Percentiles rank a stretch among this genome's conserved stretches.
Conservation (phyloP, 2,113 vertebrate genomes). For the Cavia aperea region DNA sequence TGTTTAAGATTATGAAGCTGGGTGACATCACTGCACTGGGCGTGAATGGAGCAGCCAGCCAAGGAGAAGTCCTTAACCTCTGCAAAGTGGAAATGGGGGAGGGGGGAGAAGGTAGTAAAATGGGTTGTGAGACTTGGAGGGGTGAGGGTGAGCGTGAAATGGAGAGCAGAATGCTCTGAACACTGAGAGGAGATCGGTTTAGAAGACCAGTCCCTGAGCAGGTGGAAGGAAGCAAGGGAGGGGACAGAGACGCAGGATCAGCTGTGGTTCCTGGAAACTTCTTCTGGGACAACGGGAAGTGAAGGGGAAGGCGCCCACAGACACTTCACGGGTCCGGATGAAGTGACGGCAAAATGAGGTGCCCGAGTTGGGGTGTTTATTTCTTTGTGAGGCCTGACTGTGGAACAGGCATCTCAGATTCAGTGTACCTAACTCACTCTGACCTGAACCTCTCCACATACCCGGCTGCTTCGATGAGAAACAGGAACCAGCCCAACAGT, state of each 20-base stretch:
- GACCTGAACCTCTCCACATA: not conserved
- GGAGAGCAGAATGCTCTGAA: not conserved
- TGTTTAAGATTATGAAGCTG: not conserved
- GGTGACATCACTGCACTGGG: not conserved
- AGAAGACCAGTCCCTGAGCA: not conserved
- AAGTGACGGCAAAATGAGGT: not conserved
- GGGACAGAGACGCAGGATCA: not conserved
- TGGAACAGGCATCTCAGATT: not conserved
- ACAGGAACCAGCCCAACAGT: not conserved
- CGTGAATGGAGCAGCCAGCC: not conserved
- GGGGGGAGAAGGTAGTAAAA: not conserved
- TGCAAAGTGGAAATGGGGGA: not conserved
- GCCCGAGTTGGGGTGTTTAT: not conserved
- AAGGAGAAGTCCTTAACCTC: not conserved
- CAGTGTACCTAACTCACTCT: not conserved
- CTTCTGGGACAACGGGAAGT: not conserved
- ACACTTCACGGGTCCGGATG: not conserved
- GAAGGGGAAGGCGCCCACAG: not conserved
- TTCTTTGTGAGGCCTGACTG: not conserved
- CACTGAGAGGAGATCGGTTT: not conserved
- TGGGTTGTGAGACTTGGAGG: not conserved
- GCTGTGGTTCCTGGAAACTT: not conserved
- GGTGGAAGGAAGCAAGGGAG: not conserved
- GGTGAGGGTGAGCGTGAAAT: not conserved
- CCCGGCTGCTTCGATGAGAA: not conserved